Evolutionary conservation across 2,113 vertebrate species (phyloP).

Genomic region (Rhabdomys dilectus): DNA sequence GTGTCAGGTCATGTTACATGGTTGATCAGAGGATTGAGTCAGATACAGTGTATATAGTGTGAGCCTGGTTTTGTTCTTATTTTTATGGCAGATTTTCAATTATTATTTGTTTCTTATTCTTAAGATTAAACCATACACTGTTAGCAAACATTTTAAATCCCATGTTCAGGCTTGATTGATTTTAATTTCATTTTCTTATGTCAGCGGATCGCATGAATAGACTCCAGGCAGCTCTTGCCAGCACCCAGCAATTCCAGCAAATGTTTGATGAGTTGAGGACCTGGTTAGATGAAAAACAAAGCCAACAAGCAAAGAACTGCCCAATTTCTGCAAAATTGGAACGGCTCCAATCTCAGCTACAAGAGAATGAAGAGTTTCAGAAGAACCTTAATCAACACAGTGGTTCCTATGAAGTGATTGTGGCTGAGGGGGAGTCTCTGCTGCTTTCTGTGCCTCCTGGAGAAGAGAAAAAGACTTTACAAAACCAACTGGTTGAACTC

Average conservation of each 20-base stretch:
- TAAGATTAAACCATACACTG: constrained; percentile 75
- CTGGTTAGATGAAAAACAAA: constrained; percentile 93
- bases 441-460: constrained; percentile 92
- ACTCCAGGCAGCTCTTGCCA: constrained; percentile 95
- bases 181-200: constrained; percentile 77
- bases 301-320: constrained; percentile 85
- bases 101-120: constrained; percentile 64
- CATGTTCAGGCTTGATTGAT: constrained; percentile 81
- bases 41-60: background rate
- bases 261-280: constrained; percentile 97
- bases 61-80: background rate
- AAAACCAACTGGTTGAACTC: constrained; percentile 90
- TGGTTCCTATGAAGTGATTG: constrained; percentile 96
- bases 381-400: constrained; percentile 94
- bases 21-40: constrained; percentile 16
- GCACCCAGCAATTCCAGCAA: constrained; percentile 99
- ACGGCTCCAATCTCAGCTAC: constrained; percentile 91
- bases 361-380: constrained; percentile 94
- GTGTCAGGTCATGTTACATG: constrained; percentile 2
- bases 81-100: constrained; percentile 19
- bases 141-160: constrained; percentile 75
- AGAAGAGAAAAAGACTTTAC: constrained; percentile 92
- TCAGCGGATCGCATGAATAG: constrained; percentile 96
- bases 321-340: constrained; percentile 93
- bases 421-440: constrained; percentile 93